phyloP scores from a whole-genome alignment of 2,888 invertebrate genomes.

The Scaptodrosophila latifasciaeformis region DNA sequence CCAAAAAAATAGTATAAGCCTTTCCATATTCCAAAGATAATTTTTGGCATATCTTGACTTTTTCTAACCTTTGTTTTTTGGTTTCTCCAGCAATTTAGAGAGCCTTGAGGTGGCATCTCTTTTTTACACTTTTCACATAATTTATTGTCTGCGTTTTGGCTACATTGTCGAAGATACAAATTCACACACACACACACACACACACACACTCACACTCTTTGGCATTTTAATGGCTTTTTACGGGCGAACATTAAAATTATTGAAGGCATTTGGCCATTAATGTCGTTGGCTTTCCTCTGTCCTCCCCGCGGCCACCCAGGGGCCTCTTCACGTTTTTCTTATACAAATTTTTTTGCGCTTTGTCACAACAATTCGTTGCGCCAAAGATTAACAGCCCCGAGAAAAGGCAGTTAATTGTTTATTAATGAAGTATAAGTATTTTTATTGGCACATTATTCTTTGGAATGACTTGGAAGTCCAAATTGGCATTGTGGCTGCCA shows the following conservation, averaged over 20 bases:
- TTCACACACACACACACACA: constrained; percentile 15
- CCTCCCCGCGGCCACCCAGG: neutral
- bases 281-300: constrained; percentile 13
- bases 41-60: no score
- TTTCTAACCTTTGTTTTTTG: constrained; percentile 26
- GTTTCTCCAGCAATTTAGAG: no score
- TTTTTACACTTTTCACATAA: constrained; percentile 7
- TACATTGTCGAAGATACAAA: constrained; percentile 40
- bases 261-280: constrained; percentile 61
- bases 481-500: no score
- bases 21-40: no score
- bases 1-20: no score
- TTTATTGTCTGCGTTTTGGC: constrained; percentile 29
- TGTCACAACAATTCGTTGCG: no score
- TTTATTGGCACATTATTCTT: constrained; percentile 75
- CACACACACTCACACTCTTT: constrained; percentile 46
- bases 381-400: constrained; percentile 35
- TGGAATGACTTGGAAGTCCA: no score
- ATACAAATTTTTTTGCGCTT: no score
- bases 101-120: constrained; percentile 13
- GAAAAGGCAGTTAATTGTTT: constrained; percentile 77
- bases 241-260: constrained; percentile 61
- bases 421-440: constrained; percentile 82
- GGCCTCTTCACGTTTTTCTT: no score
- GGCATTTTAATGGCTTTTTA: constrained; percentile 65